These are phyloP conservation scores for Chelonus formosanus DNA, from an alignment of 2,888 invertebrate species.

Conservation along the genomic window DNA sequence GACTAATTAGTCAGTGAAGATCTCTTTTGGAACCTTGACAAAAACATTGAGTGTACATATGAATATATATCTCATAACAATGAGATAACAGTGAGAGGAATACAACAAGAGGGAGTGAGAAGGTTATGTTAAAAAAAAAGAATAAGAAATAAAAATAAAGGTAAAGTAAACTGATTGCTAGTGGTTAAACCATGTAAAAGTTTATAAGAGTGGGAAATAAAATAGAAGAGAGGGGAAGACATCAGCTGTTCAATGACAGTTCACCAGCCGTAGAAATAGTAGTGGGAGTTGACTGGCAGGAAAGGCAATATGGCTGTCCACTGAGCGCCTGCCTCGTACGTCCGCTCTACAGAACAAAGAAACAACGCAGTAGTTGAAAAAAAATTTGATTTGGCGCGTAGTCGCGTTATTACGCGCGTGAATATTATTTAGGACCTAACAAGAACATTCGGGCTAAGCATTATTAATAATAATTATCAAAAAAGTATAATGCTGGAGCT, in stretches of 20 bases:
- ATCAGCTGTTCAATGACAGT: slow-evolving; percentile 64
- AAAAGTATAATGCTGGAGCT: slow-evolving; percentile 84
- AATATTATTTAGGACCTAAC: slow-evolving; percentile 31
- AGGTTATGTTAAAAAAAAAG: neutral
- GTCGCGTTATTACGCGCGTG: slow-evolving; percentile 44
- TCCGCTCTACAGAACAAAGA: slow-evolving; percentile 56
- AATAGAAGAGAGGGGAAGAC: slow-evolving; percentile 35
- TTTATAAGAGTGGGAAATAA: slow-evolving; percentile 23
- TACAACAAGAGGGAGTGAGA: no score
- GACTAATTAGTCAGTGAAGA: no score
- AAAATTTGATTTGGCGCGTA: slow-evolving; percentile 38
- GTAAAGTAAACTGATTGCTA: no score
- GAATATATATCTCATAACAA: no score
- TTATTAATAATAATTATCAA: neutral
- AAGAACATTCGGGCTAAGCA: neutral
- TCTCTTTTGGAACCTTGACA: no score
- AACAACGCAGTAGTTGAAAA: slow-evolving; percentile 59
- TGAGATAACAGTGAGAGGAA: no score
- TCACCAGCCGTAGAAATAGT: slow-evolving; percentile 52
- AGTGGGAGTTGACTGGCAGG: slow-evolving; percentile 43
- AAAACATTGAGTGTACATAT: no score
- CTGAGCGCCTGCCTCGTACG: slow-evolving; percentile 54
- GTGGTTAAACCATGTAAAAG: no score
- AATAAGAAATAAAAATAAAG: neutral
- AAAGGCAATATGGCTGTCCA: slow-evolving; percentile 65